Evolutionary conservation across 2,113 vertebrate genomes (phyloP).

Genomic region (Thalassarche chlororhynchos): DNA sequence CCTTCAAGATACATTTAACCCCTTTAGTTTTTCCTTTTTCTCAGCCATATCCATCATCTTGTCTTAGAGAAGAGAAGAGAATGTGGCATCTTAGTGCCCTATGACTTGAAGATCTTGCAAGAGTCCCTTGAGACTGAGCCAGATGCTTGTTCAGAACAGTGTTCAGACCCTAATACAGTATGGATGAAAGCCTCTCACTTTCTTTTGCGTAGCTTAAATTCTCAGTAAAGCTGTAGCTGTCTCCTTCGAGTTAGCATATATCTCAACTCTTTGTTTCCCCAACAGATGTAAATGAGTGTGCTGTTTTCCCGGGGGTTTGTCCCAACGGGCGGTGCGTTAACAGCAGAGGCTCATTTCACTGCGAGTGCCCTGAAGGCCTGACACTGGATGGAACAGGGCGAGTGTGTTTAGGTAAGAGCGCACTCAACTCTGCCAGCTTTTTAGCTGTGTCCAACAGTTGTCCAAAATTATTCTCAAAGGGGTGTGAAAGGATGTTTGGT

Average conservation of each 20-base stretch:
- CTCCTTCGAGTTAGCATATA: background rate
- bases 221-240: background rate
- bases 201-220: background rate
- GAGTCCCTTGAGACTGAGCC: background rate
- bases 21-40: background rate
- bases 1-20: background rate
- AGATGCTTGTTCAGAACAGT: background rate
- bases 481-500: background rate
- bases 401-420: conserved; percentile 75
- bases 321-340: conserved; percentile 77
- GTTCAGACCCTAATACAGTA: background rate
- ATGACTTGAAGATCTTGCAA: background rate
- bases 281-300: conserved; percentile 81
- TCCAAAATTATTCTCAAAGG: background rate
- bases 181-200: background rate
- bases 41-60: background rate
- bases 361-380: conserved; percentile 77
- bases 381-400: conserved; percentile 75
- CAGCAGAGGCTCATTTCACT: conserved; percentile 79
- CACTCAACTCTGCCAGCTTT: background rate
- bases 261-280: background rate
- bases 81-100: background rate
- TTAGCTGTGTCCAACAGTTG: background rate
- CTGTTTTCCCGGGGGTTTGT: conserved; percentile 80
- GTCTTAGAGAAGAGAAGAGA: background rate